Base-by-base conservation (phyloP, 2,888 invertebrate genomes). In the Chalcosyrphus nemorum region DNA sequence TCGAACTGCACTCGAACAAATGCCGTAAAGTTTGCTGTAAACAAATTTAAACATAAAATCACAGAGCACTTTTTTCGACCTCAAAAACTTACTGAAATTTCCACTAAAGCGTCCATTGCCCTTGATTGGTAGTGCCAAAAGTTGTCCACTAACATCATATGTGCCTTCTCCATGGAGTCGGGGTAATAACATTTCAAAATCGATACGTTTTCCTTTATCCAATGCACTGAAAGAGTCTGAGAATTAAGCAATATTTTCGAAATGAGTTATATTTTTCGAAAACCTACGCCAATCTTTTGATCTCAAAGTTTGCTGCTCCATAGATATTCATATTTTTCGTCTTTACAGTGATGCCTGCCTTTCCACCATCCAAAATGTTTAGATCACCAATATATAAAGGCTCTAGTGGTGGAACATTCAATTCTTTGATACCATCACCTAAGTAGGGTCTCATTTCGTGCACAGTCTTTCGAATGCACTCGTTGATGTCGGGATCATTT, bases 111-210 rank as follows among this genome's bases (percentile, higher is more conserved):
- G 91, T 7, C 96, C 96, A 1, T 93, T 93, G 61, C 96, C 96
- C n/a, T 92, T 92, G 43, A 96, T 93, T 0, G 96, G 95, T 88
- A 96, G 90, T 93, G 95, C 93, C 65, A 96, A 90, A 17, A 96
- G 92, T 72, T 94, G 93, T 3, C 96, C 96, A 32, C 93, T 92
- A 86, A 96, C 92, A 0, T 92, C 92, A 89, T 96, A 96, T 85
- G 92, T n/a, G 93, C 94, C 78, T 89, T 93, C 93, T 94, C 93
- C 88, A 91, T 92, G 86, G 94, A 91, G 87, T 92, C 92, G 7
- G 94, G 96, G 81, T 94, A 93, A 87, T 91, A 93, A 21, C 94
- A 89, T 87, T 93, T 94, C 66, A 94, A 92, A 74, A 92, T 92
- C 74, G 94, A 93, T 87, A 91, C 91, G 87, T 93, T 92, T 86